These are phyloP conservation scores for Hyalella azteca DNA, from an alignment of 2,888 invertebrate genomes.

Conservation along the genomic window DNA sequence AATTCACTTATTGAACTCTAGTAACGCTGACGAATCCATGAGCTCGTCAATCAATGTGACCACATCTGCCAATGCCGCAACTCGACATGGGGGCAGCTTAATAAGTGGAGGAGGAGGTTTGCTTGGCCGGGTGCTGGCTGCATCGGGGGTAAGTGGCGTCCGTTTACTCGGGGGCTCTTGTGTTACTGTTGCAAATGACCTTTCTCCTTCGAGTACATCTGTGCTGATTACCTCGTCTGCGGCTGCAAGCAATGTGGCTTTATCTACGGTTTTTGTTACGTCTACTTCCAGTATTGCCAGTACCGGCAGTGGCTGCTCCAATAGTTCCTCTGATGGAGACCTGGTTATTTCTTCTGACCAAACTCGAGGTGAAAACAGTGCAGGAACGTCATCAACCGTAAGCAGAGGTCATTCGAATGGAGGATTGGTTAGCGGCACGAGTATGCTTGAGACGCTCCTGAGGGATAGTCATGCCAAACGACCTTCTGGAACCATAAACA, in stretches of 20 bases:
- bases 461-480: constrained; percentile 49
- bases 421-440: constrained; percentile 44
- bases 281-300: too few species aligned
- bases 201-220: not conserved
- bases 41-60: not conserved
- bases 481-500: constrained; percentile 23
- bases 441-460: constrained; percentile 57
- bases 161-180: not conserved
- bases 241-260: not conserved
- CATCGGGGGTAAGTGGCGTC: constrained; percentile 29
- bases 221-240: not conserved
- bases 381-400: not conserved
- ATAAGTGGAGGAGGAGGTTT: constrained; percentile 4
- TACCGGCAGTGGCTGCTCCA: too few species aligned
- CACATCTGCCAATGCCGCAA: not conserved
- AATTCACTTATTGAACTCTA: not conserved
- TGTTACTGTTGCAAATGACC: not conserved
- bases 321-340: too few species aligned
- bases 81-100: not conserved
- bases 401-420: not conserved
- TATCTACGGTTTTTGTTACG: not conserved
- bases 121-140: constrained; percentile 26
- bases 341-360: too few species aligned
- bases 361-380: too few species aligned
- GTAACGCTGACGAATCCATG: not conserved